A percentile compares a stretch with the other conserved stretches of the same genome.
These are phyloP conservation scores for Pseudonaja textilis DNA, from an alignment of 2,113 vertebrate genomes.

Conservation along the genomic window DNA sequence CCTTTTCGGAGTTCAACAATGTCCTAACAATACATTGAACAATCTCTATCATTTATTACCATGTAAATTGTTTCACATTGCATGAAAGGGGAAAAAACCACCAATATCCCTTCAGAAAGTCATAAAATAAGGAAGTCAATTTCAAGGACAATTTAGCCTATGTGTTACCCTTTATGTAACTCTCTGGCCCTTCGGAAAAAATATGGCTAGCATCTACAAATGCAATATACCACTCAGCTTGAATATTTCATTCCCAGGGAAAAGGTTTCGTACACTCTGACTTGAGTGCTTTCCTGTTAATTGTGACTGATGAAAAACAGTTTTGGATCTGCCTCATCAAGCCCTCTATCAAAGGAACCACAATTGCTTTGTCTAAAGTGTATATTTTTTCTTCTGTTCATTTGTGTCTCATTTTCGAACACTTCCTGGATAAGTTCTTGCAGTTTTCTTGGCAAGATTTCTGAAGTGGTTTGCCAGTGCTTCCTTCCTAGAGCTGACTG, in stretches of 20 bases:
- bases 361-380: neutral
- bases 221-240: constrained; percentile 33
- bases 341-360: neutral
- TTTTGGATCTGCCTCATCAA: neutral
- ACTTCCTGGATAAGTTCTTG: neutral
- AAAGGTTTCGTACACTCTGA: neutral
- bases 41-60: constrained; percentile 75
- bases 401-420: neutral
- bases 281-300: neutral
- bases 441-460: neutral
- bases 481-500: too few species aligned
- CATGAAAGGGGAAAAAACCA: constrained; percentile 34
- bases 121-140: constrained; percentile 87
- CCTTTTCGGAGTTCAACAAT: constrained; percentile 59
- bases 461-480: neutral
- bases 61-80: constrained; percentile 79
- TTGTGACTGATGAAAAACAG: neutral
- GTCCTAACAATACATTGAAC: constrained; percentile 76
- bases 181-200: constrained; percentile 53
- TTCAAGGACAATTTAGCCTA: constrained; percentile 85
- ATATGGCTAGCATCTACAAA: constrained; percentile 53
- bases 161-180: constrained; percentile 73
- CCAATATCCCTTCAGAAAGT: constrained; percentile 78
- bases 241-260: constrained; percentile 25
- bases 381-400: neutral